Base-by-base conservation (phyloP, 2,797 vertebrate genomes). In the Melanotaenia pygmaea region DNA sequence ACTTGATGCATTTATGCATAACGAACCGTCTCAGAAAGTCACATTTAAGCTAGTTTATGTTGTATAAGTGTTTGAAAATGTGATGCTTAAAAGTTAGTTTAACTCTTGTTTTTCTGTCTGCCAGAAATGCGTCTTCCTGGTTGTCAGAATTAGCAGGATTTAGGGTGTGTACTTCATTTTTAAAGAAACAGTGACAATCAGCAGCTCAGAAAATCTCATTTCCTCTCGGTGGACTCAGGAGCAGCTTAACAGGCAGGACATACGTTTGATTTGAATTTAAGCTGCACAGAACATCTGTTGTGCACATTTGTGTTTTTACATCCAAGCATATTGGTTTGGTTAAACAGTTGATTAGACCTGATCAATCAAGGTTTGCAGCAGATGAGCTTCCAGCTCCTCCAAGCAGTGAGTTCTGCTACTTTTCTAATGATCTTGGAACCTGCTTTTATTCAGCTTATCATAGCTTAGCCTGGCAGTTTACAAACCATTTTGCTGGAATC, bases 21-120 rank as follows among this genome's bases (percentile, higher is more conserved):
- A 9, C 1, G 64, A 72, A 65, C 56, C 59, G 69, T 72, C 69
- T 57, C n/a, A 64, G 22, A 66, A 65, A 28, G 34, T 66, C 40
- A 16, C 14, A 43, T 43, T 43, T 43, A 43, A 16, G 40, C 14
- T 4, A 5, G 14, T 16, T 43, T 16, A 18, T 6, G 1, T 13
- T 13, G 11, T 38, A 38, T 2, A 43, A 18, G 40, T 43, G 40
- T 43, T 18, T 16, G 40, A 43, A 43, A 43, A 43, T 5, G 10
- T 28, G 16, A 18, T 43, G 40, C 14, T 43, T 43, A 43, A 43
- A 43, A 12, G 40, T 43, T 43, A 43, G 14, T 20, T 16, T 1
- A 50, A 7, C 45, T 20, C n/a, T n/a, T 47, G 16, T 47, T n/a
- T 22, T n/a, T 51, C 9, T 11, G 47, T 50, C 2, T n/a, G n/a